These are phyloP conservation scores for Criorhina ranunculi DNA, from an alignment of 2,888 invertebrate species.

Conservation along the genomic window DNA sequence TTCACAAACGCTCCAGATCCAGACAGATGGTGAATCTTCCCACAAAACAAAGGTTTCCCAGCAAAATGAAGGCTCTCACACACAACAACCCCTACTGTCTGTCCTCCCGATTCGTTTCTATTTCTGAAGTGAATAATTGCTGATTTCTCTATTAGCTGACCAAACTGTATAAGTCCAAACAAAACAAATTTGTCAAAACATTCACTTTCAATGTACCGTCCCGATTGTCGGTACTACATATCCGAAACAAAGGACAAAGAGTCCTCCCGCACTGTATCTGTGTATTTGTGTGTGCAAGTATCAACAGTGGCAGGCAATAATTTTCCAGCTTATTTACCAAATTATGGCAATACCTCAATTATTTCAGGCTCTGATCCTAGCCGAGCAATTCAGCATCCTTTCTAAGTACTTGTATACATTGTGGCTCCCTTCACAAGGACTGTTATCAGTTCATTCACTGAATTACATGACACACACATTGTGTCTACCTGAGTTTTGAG, in stretches of 20 bases:
- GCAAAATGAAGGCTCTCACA: background rate
- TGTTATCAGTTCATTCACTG: slow-evolving; percentile 49
- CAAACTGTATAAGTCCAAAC: slow-evolving; percentile 74
- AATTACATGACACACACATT: slow-evolving; percentile 27
- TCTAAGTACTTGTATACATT: slow-evolving; percentile 43
- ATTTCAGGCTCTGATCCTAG: slow-evolving; percentile 58
- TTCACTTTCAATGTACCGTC: slow-evolving; percentile 75
- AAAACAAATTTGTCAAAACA: slow-evolving; percentile 77
- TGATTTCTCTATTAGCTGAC: slow-evolving; percentile 81
- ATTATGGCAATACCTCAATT: slow-evolving; percentile 80
- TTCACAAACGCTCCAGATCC: background rate
- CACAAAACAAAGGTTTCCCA: slow-evolving; percentile 10
- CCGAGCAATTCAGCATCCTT: slow-evolving; percentile 55
- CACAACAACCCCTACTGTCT: background rate
- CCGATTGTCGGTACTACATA: slow-evolving; percentile 26
- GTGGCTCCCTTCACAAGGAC: slow-evolving; percentile 29
- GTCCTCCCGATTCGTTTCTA: slow-evolving; percentile 78
- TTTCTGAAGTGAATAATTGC: slow-evolving; percentile 81
- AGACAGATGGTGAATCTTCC: slow-evolving; percentile 27
- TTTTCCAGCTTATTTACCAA: slow-evolving; percentile 81
- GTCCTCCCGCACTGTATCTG: slow-evolving; percentile 14
- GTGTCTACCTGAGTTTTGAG: slow-evolving; percentile 28
- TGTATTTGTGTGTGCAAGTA: no score
- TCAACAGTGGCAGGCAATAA: slow-evolving; percentile 71
- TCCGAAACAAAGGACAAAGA: slow-evolving; percentile 54